A percentile compares a stretch with the other conserved stretches of the same genome.
Evolutionary conservation across 2,888 invertebrate species (phyloP).

Genomic region (Lycocerus yunnanus): DNA sequence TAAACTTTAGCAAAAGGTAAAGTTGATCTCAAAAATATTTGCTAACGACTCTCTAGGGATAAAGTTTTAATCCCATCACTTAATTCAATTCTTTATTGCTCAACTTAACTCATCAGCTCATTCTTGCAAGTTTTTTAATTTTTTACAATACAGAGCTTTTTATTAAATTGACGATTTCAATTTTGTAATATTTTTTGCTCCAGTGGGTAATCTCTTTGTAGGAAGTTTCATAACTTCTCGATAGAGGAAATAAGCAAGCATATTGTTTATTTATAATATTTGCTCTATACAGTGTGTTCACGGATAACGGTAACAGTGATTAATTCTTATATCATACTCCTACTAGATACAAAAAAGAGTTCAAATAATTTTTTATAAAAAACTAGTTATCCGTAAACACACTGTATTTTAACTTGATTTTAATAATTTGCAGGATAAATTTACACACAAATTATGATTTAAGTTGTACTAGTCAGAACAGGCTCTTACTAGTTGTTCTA

Average conservation of each 20-base stretch:
- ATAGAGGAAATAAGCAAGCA: not conserved
- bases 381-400: too few species aligned
- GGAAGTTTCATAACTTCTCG: not conserved
- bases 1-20: not conserved
- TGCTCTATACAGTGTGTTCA: too few species aligned
- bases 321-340: too few species aligned
- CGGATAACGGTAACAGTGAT: too few species aligned
- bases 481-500: too few species aligned
- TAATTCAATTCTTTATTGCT: not conserved
- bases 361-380: too few species aligned
- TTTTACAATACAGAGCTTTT: not conserved
- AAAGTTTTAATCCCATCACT: not conserved
- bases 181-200: not conserved
- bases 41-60: not conserved
- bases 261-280: too few species aligned
- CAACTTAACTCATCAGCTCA: not conserved
- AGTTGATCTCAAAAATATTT: not conserved
- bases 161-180: not conserved
- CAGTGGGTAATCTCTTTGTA: not conserved
- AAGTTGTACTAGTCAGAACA: not conserved
- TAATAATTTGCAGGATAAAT: not conserved
- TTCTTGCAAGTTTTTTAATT: not conserved
- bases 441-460: not conserved
- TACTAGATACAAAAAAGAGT: too few species aligned
- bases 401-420: not conserved